A percentile compares a stretch with the other conserved stretches of the same genome.
Conservation (phyloP, 2,113 vertebrate genomes). For the Brienomyrus brachyistius region DNA sequence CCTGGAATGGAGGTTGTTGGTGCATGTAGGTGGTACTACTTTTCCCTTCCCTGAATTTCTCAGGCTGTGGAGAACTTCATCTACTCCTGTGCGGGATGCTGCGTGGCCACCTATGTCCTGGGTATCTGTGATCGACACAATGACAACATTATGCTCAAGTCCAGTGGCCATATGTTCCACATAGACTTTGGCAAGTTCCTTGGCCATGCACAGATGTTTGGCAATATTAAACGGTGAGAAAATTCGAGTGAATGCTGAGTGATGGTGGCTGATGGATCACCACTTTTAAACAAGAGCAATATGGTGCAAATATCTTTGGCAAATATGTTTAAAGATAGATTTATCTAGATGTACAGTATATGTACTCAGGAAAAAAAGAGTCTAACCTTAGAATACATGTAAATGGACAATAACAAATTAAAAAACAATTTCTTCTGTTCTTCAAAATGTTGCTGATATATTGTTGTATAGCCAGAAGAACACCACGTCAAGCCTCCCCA, state of each 20-base stretch:
- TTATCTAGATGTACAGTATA: background rate
- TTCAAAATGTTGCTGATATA: background rate
- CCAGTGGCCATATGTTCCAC: slow-evolving; percentile 97
- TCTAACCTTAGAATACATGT: background rate
- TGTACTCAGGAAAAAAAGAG: background rate
- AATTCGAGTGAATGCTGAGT: background rate
- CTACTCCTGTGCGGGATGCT: slow-evolving; percentile 93
- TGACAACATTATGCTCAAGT: slow-evolving; percentile 98
- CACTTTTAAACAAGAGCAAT: background rate
- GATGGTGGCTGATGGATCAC: background rate
- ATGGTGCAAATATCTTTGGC: background rate
- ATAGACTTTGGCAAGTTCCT: slow-evolving; percentile 96
- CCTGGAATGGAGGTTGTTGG: background rate
- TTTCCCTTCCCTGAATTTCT: background rate
- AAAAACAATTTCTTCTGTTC: background rate
- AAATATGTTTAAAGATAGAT: background rate
- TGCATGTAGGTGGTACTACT: background rate
- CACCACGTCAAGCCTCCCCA: background rate
- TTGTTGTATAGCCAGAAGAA: background rate
- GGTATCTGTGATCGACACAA: slow-evolving; percentile 97
- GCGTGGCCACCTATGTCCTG: slow-evolving; percentile 91
- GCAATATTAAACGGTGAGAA: slow-evolving; percentile 90
- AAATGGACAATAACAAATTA: background rate
- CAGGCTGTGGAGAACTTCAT: slow-evolving; percentile 98
- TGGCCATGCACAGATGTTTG: slow-evolving; percentile 96